Evolutionary conservation across 2,888 invertebrate genomes (phyloP).

Genomic region (Bunonema sp.): DNA sequence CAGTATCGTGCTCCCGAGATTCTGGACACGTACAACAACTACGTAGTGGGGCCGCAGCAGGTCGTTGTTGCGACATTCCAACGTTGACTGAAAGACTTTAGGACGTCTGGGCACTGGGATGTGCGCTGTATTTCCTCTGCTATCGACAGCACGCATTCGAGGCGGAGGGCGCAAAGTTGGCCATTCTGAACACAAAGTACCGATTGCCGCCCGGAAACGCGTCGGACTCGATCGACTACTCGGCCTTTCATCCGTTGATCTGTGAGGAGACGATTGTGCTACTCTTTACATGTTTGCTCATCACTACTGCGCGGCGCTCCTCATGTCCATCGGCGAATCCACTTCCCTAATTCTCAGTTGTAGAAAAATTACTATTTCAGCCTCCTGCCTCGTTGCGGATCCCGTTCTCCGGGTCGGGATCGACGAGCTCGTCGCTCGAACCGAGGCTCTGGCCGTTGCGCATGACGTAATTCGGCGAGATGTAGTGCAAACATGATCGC

Average conservation of each 20-base stretch:
- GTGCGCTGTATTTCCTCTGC: constrained; percentile 74
- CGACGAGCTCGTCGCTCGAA: constrained; percentile 63
- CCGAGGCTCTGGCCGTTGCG: constrained; percentile 74
- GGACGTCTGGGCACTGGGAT: constrained; percentile 79
- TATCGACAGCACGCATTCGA: constrained; percentile 87
- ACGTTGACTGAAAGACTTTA: background rate
- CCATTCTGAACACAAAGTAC: constrained; percentile 86
- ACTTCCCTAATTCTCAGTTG: no score
- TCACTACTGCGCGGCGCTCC: no score
- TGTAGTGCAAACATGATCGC: constrained; percentile 63
- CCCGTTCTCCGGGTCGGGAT: constrained; percentile 68
- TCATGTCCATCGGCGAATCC: no score
- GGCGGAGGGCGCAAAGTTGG: constrained; percentile 72
- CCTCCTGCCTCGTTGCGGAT: constrained; percentile 53
- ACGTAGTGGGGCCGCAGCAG: constrained; percentile 69
- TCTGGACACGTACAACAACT: constrained; percentile 87
- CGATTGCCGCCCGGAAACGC: constrained; percentile 64
- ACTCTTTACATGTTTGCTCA: no score
- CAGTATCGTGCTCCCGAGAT: constrained; percentile 91
- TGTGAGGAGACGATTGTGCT: no score
- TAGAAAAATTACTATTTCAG: constrained; percentile 32
- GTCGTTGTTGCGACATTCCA: constrained; percentile 75
- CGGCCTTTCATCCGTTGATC: constrained; percentile 44
- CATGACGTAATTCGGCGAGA: constrained; percentile 67
- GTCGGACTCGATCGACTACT: no score